These are phyloP conservation scores for Tragelaphus imberbis DNA, from an alignment of 2,113 vertebrate species.

Conservation along the genomic window DNA sequence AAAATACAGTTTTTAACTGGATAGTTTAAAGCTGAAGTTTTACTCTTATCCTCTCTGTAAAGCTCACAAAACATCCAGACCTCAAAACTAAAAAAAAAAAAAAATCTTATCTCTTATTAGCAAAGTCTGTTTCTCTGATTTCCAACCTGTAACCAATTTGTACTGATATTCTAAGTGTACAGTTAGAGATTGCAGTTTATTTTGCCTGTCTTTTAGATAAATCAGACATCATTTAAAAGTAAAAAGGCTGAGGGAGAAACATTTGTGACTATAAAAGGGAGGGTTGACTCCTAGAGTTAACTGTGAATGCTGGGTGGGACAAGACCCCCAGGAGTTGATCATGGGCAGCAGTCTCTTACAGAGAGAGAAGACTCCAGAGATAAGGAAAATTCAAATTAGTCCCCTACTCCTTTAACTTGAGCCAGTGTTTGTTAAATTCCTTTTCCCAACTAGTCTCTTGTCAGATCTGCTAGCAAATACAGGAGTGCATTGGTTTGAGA, in stretches of 20 bases:
- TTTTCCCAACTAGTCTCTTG: neutral
- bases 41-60: conserved; percentile 41
- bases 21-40: conserved; percentile 38
- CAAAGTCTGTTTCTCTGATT: conserved; percentile 26
- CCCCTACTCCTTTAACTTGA: neutral
- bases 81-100: neutral
- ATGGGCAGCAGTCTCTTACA: neutral
- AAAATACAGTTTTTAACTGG: conserved; percentile 38
- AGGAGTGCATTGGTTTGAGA: neutral
- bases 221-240: neutral
- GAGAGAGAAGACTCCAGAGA: neutral
- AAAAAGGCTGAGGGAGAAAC: neutral
- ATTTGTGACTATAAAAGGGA: neutral
- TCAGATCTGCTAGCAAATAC: neutral
- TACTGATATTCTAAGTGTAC: conserved; percentile 10
- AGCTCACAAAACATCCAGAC: conserved; percentile 23
- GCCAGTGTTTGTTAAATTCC: neutral
- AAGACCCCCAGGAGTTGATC: neutral
- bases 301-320: neutral
- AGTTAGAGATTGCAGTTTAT: conserved; percentile 28
- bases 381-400: neutral
- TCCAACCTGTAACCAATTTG: neutral
- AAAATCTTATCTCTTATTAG: neutral
- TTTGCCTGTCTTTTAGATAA: conserved; percentile 17
- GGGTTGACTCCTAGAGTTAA: neutral